These are phyloP conservation scores for Notolepis coatsorum DNA, from an alignment of 2,797 vertebrate genomes.

Conservation along the genomic window DNA sequence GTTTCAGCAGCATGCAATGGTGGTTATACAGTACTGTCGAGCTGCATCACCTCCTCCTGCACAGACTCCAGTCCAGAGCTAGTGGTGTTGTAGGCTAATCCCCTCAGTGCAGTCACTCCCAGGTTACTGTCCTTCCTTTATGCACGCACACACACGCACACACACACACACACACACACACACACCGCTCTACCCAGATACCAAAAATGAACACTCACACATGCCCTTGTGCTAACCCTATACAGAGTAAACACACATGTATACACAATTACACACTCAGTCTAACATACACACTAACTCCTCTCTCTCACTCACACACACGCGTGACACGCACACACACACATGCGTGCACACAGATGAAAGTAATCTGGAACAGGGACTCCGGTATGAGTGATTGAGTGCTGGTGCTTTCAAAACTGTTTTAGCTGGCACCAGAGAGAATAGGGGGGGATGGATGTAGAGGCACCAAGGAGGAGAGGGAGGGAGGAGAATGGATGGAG, in stretches of 20 bases:
- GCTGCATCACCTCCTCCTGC: too few species aligned
- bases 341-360: slow-evolving; percentile 45
- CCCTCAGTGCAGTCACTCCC: slow-evolving; percentile 9
- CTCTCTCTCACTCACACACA: slow-evolving; percentile 1
- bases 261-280: neutral
- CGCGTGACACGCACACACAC: neutral
- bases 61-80: too few species aligned
- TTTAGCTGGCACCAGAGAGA: neutral
- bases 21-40: too few species aligned
- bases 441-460: too few species aligned
- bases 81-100: slow-evolving; percentile 22
- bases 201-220: neutral
- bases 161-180: neutral
- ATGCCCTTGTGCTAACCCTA: too few species aligned
- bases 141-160: neutral
- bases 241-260: neutral
- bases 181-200: neutral
- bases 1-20: too few species aligned
- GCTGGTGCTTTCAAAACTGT: slow-evolving; percentile 42
- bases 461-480: neutral
- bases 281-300: slow-evolving; percentile 4
- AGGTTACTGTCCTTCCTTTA: neutral
- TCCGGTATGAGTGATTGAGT: slow-evolving; percentile 33
- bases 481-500: neutral
- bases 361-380: slow-evolving; percentile 58